Conservation (phyloP, 2,888 invertebrate species). For the Drosophila algonquin region DNA sequence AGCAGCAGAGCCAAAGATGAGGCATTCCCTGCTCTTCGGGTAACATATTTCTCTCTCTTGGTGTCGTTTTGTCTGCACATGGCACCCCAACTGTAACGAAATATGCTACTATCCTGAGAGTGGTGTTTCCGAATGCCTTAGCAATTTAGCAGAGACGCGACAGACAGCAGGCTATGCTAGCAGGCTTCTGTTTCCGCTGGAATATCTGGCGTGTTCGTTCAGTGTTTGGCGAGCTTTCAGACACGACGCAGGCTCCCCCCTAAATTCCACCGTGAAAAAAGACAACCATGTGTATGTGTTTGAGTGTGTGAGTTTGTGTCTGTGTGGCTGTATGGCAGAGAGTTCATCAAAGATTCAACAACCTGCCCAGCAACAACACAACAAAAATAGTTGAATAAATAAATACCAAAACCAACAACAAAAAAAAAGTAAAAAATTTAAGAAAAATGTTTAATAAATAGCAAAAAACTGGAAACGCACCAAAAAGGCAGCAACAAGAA, state of each 20-base stretch:
- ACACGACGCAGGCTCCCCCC: neutral
- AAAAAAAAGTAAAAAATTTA: constrained; percentile 9
- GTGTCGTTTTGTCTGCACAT: neutral
- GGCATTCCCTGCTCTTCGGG: neutral
- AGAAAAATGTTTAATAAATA: constrained; percentile 23
- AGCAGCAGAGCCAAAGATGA: neutral
- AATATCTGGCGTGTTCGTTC: constrained; percentile 45
- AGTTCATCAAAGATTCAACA: constrained; percentile 72
- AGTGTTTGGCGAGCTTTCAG: constrained; percentile 76
- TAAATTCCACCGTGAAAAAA: constrained; percentile 22
- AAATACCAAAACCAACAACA: constrained; percentile 12
- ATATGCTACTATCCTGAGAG: neutral
- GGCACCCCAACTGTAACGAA: neutral
- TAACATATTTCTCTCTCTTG: neutral
- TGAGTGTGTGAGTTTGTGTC: constrained; percentile 31
- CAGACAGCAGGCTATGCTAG: neutral
- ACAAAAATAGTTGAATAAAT: constrained; percentile 27
- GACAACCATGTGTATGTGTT: constrained; percentile 39
- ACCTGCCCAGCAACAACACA: constrained; percentile 48
- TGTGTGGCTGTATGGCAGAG: constrained; percentile 23
- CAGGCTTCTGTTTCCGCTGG: neutral
- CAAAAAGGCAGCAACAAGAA: neutral
- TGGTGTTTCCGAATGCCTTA: no score
- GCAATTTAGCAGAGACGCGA: neutral
- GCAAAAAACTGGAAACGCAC: neutral